A percentile compares a stretch with the other conserved stretches of the same genome.
phyloP scores from a whole-genome alignment of 64 coral and sea anemone genomes.

The Pocillopora verrucosa region DNA sequence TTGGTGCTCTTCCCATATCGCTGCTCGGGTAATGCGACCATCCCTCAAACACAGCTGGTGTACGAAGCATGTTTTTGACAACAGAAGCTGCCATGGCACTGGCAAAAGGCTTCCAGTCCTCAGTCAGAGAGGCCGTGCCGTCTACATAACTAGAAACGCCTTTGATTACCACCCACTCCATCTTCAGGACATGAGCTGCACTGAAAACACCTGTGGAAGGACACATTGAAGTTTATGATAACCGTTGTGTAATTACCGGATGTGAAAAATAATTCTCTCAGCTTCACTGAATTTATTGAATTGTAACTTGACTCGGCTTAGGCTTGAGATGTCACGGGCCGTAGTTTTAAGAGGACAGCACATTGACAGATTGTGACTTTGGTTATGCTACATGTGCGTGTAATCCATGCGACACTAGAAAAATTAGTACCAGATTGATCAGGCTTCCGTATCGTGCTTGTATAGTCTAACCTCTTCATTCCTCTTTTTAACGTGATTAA shows the following conservation, averaged over 20 bases:
- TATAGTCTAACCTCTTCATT: too few relatives aligned
- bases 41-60: background rate
- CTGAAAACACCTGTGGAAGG: background rate
- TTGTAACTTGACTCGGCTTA: too few relatives aligned
- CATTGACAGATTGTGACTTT: too few relatives aligned
- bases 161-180: conserved; percentile 26
- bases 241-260: background rate
- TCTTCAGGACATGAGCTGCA: background rate
- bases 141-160: conserved; percentile 28
- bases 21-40: conserved; percentile 1
- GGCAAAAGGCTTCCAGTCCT: background rate
- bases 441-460: too few relatives aligned
- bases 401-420: too few relatives aligned
- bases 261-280: background rate
- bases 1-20: background rate
- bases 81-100: conserved; percentile 31
- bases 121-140: background rate
- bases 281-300: background rate
- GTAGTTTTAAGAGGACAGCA: too few relatives aligned
- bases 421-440: too few relatives aligned
- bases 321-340: too few relatives aligned
- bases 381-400: too few relatives aligned
- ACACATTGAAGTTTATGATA: background rate
- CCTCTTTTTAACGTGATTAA: too few relatives aligned
- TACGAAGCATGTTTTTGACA: conserved; percentile 4